Evolutionary conservation across 2,113 vertebrate species (phyloP).

Genomic region (Fukomys damarensis): DNA sequence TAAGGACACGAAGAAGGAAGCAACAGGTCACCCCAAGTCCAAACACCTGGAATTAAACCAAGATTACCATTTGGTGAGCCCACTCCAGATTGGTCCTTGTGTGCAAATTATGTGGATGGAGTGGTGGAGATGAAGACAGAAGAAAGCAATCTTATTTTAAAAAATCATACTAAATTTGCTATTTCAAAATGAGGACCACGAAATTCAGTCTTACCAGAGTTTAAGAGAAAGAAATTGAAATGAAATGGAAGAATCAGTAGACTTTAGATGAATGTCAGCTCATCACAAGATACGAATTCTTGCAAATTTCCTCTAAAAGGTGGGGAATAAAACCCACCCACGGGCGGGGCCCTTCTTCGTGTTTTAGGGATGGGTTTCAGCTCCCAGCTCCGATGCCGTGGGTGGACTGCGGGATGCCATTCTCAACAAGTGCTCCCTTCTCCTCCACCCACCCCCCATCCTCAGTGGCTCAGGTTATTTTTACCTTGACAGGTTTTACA

Average conservation of each 20-base stretch:
- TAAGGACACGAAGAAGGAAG: background rate
- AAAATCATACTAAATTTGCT: background rate
- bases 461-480: conserved; percentile 50
- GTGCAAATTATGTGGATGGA: background rate
- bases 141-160: background rate
- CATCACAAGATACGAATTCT: background rate
- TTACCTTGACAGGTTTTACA: conserved; percentile 64
- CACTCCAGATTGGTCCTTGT: background rate
- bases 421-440: background rate
- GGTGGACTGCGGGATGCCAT: background rate
- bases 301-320: background rate
- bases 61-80: background rate
- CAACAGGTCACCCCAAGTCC: background rate
- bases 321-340: background rate
- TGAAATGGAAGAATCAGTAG: background rate
- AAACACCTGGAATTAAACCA: background rate
- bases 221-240: conserved; percentile 6
- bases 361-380: background rate
- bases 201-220: background rate
- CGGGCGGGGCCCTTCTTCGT: background rate
- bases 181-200: conserved; percentile 39
- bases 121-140: background rate
- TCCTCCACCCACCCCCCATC: background rate
- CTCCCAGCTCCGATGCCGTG: background rate
- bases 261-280: conserved; percentile 7